phyloP scores from a whole-genome alignment of 2,113 vertebrate species.

The Pipa parva region DNA sequence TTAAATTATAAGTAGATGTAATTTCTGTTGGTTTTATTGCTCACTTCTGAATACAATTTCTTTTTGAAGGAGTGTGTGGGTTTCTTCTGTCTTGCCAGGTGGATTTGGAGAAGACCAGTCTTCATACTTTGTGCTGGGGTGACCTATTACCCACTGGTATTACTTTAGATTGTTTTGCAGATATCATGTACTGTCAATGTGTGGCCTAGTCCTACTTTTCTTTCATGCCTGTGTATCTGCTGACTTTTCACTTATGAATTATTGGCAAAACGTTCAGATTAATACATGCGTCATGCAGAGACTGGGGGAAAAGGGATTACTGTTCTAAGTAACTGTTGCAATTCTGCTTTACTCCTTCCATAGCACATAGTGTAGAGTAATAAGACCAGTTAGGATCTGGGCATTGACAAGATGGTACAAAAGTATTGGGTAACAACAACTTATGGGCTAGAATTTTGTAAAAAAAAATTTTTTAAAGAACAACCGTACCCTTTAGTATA shows the following conservation, averaged over 20 bases:
- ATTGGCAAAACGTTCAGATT: constrained; percentile 15
- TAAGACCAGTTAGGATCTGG: not conserved
- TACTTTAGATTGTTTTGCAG: constrained; percentile 2
- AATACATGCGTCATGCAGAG: constrained; percentile 38
- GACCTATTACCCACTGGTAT: not conserved
- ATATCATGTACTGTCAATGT: constrained; percentile 1
- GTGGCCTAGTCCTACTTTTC: constrained; percentile 12
- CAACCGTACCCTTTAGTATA: too few relatives aligned
- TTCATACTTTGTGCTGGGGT: not conserved
- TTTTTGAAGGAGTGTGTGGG: not conserved
- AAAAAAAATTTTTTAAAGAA: too few relatives aligned
- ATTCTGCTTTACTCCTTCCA: constrained; percentile 27
- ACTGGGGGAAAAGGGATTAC: constrained; percentile 37
- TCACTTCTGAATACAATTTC: not conserved
- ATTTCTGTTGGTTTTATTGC: not conserved
- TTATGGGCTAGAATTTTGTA: too few relatives aligned
- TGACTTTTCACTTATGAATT: constrained; percentile 19
- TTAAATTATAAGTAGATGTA: not conserved
- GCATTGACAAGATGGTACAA: constrained; percentile 18
- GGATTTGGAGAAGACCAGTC: not conserved
- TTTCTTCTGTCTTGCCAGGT: not conserved
- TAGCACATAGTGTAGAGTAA: constrained; percentile 13
- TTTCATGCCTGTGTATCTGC: constrained; percentile 21
- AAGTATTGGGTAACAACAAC: not conserved
- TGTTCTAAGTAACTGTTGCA: constrained; percentile 28